phyloP scores from a whole-genome alignment of 2,888 invertebrate genomes.

The Malthinus flaveolus region DNA sequence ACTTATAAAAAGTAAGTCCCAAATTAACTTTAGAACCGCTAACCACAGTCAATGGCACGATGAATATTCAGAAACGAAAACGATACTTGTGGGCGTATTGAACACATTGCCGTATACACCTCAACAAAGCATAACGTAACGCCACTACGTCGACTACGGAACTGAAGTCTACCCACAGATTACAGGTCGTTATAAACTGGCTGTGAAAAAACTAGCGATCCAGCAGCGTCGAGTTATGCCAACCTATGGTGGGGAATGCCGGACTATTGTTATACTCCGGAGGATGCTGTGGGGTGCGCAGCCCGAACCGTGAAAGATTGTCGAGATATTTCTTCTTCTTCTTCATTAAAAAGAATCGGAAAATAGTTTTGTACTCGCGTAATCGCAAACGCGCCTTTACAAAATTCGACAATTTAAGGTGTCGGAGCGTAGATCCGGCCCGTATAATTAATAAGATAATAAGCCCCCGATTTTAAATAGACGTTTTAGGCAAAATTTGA shows the following conservation, averaged over 20 bases:
- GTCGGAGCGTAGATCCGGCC: too few species aligned
- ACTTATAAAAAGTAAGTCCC: conserved; percentile 4
- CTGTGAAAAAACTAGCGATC: conserved; percentile 51
- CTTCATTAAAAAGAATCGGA: conserved; percentile 5
- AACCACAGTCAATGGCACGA: conserved; percentile 34
- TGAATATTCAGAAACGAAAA: conserved; percentile 32
- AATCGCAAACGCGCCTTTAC: not conserved
- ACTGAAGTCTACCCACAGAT: conserved; percentile 41
- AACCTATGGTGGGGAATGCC: conserved; percentile 32
- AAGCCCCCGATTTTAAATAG: too few species aligned
- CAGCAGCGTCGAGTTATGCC: conserved; percentile 39
- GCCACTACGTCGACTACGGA: conserved; percentile 31
- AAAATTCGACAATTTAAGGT: not conserved
- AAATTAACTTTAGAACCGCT: conserved; percentile 6
- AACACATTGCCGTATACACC: conserved; percentile 39
- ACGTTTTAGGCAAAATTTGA: too few species aligned
- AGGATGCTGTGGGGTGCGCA: conserved; percentile 23
- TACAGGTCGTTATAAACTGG: conserved; percentile 54
- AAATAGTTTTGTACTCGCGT: conserved; percentile 2
- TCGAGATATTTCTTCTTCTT: conserved; percentile 10
- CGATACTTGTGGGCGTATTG: conserved; percentile 35
- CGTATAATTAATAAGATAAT: too few species aligned
- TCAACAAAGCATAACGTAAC: conserved; percentile 22
- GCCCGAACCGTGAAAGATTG: conserved; percentile 28
- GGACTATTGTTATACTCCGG: conserved; percentile 41